Conservation (phyloP, 2,113 vertebrate species). For the Scomber colias region DNA sequence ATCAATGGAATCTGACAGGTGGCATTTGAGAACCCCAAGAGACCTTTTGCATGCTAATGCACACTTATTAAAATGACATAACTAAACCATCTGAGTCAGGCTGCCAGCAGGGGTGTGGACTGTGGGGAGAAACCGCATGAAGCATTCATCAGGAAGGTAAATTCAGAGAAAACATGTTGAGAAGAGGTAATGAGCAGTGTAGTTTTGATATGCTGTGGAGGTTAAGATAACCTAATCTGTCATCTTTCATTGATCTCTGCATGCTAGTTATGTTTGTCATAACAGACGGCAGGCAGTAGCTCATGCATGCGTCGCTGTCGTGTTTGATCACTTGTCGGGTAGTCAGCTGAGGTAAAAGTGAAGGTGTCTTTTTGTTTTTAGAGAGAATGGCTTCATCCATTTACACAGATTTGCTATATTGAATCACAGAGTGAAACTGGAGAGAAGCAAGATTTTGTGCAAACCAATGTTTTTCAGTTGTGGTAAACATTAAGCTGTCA, state of each 20-base stretch:
- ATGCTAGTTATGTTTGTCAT: constrained; percentile 66
- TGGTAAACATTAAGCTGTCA: constrained; percentile 23
- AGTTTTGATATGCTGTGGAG: constrained; percentile 58
- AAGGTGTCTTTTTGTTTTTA: constrained; percentile 44
- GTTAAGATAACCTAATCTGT: constrained; percentile 76
- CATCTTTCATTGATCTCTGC: constrained; percentile 67
- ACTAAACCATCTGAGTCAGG: constrained; percentile 43
- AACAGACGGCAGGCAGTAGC: constrained; percentile 57
- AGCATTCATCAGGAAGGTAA: constrained; percentile 43
- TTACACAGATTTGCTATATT: constrained; percentile 26
- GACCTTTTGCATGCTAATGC: constrained; percentile 58
- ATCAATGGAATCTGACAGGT: constrained; percentile 57
- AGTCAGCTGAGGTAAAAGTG: constrained; percentile 44
- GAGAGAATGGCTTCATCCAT: constrained; percentile 40
- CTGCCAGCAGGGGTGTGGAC: constrained; percentile 28
- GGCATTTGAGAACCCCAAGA: constrained; percentile 57
- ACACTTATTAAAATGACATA: constrained; percentile 60
- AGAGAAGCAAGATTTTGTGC: constrained; percentile 7
- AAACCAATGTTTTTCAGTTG: constrained; percentile 28
- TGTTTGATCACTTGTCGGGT: constrained; percentile 69
- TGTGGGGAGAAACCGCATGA: constrained; percentile 18
- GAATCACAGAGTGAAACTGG: constrained; percentile 32
- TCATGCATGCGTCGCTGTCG: constrained; percentile 60
- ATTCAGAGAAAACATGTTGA: constrained; percentile 63
- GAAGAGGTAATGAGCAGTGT: constrained; percentile 61